These are phyloP conservation scores for Eurois occulta DNA, from an alignment of 2,888 invertebrate species.

Conservation along the genomic window DNA sequence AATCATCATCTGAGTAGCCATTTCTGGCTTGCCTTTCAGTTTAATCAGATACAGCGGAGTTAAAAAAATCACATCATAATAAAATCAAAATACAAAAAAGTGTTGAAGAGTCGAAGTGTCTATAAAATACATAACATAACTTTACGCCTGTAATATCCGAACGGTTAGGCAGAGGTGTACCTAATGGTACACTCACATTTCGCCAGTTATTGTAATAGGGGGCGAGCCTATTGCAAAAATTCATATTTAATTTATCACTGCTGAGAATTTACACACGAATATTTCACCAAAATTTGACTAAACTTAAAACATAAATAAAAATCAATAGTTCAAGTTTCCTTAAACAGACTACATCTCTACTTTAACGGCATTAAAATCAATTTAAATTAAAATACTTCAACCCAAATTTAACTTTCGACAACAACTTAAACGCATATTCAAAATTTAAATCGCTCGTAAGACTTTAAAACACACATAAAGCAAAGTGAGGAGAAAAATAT, in stretches of 20 bases:
- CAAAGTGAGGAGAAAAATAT: constrained; percentile 56
- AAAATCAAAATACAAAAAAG: neutral
- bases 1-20: neutral
- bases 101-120: neutral
- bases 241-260: too few relatives aligned
- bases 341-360: constrained; percentile 39
- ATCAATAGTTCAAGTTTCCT: constrained; percentile 36
- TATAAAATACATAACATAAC: too few relatives aligned
- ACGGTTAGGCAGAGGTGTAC: too few relatives aligned
- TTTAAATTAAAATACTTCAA: constrained; percentile 65
- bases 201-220: too few relatives aligned
- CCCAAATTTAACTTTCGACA: constrained; percentile 45
- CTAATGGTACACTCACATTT: too few relatives aligned
- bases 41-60: neutral
- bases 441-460: constrained; percentile 46
- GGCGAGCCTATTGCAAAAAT: too few relatives aligned
- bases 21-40: neutral
- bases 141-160: too few relatives aligned
- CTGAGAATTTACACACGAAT: neutral
- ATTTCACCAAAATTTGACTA: constrained; percentile 9
- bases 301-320: constrained; percentile 33
- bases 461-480: constrained; percentile 37
- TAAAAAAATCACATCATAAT: neutral
- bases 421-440: constrained; percentile 43
- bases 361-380: constrained; percentile 60